A percentile compares a stretch with the other conserved stretches of the same genome.
These are phyloP conservation scores for Choristoneura rosaceana DNA, from an alignment of 2,888 invertebrate species.

Conservation along the genomic window DNA sequence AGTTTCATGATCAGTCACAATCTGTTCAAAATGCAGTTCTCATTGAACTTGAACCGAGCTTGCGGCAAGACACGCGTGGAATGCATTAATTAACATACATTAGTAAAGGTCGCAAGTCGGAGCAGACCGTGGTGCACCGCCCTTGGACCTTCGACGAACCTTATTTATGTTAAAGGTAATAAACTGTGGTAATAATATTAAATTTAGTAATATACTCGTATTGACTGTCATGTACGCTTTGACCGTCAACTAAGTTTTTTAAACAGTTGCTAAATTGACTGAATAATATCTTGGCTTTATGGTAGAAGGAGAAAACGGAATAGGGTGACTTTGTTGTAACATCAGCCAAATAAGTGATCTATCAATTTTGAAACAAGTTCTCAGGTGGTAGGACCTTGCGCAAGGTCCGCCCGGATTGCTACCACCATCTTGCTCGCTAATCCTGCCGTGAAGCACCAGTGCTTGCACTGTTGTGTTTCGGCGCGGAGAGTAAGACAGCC, in stretches of 20 bases:
- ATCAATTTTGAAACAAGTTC: no score
- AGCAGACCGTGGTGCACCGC: not conserved
- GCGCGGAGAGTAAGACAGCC: no score
- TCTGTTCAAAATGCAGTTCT: not conserved
- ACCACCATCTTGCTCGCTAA: no score
- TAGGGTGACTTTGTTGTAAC: no score
- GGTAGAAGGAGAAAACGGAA: no score
- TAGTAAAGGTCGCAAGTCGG: not conserved
- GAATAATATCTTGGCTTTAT: no score
- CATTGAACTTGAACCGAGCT: constrained; percentile 9
- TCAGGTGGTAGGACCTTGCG: no score
- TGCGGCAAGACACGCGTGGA: not conserved
- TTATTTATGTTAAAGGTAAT: not conserved
- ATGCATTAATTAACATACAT: constrained; percentile 1
- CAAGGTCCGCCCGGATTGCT: no score
- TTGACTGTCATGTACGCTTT: not conserved
- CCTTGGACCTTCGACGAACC: not conserved
- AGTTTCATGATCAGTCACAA: no score
- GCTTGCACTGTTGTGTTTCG: no score
- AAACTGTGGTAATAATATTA: not conserved
- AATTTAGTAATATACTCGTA: not conserved
- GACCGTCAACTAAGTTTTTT: not conserved
- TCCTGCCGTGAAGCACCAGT: no score
- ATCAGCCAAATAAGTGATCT: no score
- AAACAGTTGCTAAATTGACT: not conserved